These are phyloP conservation scores for Trichogramma evanescens DNA, from an alignment of 2,888 invertebrate species.

Conservation along the genomic window DNA sequence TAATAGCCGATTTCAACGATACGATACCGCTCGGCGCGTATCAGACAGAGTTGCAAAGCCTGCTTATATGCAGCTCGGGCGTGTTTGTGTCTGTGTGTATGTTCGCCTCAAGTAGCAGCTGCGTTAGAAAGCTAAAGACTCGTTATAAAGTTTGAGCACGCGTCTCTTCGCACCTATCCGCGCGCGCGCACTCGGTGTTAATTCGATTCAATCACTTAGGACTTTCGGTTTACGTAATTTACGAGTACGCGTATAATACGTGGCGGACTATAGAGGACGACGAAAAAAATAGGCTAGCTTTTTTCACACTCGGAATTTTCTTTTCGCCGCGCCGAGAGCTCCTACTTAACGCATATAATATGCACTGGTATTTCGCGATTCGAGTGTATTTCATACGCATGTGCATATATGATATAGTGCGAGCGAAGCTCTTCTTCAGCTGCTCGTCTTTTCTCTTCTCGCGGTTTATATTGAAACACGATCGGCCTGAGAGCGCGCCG, in stretches of 20 bases:
- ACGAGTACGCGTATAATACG: neutral
- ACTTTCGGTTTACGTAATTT: too few species aligned
- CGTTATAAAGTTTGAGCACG: too few species aligned
- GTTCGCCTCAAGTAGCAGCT: too few species aligned
- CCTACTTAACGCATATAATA: neutral
- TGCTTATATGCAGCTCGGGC: too few species aligned
- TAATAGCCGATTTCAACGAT: too few species aligned
- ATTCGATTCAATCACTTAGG: too few species aligned
- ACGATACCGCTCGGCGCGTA: too few species aligned
- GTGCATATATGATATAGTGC: neutral
- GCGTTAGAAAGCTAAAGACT: too few species aligned
- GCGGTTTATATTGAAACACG: conserved; percentile 45
- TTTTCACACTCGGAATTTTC: neutral
- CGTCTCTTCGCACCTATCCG: too few species aligned
- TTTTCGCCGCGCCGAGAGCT: neutral
- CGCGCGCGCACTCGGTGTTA: too few species aligned
- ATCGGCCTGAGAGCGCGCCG: conserved; percentile 46
- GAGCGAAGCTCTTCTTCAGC: neutral
- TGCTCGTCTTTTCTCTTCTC: conserved; percentile 19
- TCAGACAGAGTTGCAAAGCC: too few species aligned
- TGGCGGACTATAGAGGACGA: neutral
- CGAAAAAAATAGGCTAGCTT: neutral
- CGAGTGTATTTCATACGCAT: neutral
- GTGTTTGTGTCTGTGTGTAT: too few species aligned
- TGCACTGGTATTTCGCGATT: neutral